These are phyloP conservation scores for Chionis minor DNA, from an alignment of 2,113 vertebrate species.

Conservation along the genomic window DNA sequence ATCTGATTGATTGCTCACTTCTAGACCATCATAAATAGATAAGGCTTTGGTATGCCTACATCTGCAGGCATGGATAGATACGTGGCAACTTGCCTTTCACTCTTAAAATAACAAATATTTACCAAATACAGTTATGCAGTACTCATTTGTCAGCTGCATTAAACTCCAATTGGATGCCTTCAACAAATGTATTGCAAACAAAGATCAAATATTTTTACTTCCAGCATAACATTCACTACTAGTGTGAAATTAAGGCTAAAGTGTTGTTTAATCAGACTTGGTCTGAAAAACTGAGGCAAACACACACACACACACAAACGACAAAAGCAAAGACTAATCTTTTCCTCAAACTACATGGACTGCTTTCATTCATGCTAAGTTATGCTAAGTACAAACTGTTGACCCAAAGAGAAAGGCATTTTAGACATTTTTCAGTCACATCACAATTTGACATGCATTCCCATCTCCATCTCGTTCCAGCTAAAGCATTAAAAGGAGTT, in stretches of 20 bases:
- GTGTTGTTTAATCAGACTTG: slow-evolving; percentile 34
- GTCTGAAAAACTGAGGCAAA: slow-evolving; percentile 51
- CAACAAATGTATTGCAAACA: slow-evolving; percentile 54
- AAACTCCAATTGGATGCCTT: slow-evolving; percentile 25
- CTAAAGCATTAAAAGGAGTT: slow-evolving; percentile 74
- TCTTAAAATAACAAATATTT: slow-evolving; percentile 13
- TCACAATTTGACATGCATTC: slow-evolving; percentile 71
- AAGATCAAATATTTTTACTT: slow-evolving; percentile 45
- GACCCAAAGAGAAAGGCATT: slow-evolving; percentile 77
- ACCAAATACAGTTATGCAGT: not conserved
- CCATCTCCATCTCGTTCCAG: slow-evolving; percentile 70
- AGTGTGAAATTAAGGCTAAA: slow-evolving; percentile 62
- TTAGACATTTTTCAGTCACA: slow-evolving; percentile 77
- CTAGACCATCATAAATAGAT: not conserved
- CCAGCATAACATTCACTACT: not conserved
- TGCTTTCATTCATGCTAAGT: slow-evolving; percentile 57
- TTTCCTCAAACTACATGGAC: slow-evolving; percentile 61
- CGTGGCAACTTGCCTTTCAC: not conserved
- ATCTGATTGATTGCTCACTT: not conserved
- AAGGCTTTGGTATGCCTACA: not conserved
- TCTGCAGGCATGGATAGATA: not conserved
- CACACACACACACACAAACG: slow-evolving; percentile 16
- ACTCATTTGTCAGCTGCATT: not conserved
- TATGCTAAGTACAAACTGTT: slow-evolving; percentile 70
- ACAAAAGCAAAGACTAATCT: slow-evolving; percentile 62